These are phyloP conservation scores for Chondrosia reniformis DNA, from an alignment of 37 sponge, comb jelly and placozoan species.

Conservation along the genomic window DNA sequence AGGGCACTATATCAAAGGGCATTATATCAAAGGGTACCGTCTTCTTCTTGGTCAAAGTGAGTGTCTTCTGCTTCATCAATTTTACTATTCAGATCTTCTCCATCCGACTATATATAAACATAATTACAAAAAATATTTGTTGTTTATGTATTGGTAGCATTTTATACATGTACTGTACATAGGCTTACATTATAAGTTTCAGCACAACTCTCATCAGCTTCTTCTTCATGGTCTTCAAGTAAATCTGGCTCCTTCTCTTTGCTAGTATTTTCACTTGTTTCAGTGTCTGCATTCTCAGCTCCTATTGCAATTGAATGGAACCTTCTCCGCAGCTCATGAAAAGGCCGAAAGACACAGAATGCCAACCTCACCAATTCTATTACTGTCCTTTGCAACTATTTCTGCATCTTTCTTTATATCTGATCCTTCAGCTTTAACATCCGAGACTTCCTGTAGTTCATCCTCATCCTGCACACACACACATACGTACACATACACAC, in stretches of 20 bases:
- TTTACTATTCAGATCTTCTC: neutral
- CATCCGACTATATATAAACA: neutral
- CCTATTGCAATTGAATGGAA: too few species aligned
- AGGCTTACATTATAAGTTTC: conserved; percentile 31
- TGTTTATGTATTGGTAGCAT: neutral
- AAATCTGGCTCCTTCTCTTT: too few species aligned
- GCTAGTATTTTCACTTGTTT: too few species aligned
- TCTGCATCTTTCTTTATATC: conserved; percentile 34
- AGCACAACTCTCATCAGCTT: conserved; percentile 12
- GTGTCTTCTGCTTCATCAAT: neutral
- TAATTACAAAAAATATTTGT: neutral
- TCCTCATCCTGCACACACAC: too few species aligned
- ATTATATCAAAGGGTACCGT: too few species aligned
- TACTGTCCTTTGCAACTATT: conserved; percentile 63
- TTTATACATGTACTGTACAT: neutral
- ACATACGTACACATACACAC: too few species aligned
- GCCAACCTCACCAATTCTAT: neutral
- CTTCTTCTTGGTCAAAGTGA: too few species aligned
- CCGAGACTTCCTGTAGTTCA: conserved; percentile 10
- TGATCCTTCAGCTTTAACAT: conserved; percentile 38
- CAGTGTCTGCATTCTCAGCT: too few species aligned
- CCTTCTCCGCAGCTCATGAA: neutral
- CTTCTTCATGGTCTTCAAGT: neutral
- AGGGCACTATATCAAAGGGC: too few species aligned
- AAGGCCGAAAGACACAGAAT: neutral